Evolutionary conservation across 1,140 invertebrate genomes (phyloP).

Genomic region (Coptotermes formosanus): DNA sequence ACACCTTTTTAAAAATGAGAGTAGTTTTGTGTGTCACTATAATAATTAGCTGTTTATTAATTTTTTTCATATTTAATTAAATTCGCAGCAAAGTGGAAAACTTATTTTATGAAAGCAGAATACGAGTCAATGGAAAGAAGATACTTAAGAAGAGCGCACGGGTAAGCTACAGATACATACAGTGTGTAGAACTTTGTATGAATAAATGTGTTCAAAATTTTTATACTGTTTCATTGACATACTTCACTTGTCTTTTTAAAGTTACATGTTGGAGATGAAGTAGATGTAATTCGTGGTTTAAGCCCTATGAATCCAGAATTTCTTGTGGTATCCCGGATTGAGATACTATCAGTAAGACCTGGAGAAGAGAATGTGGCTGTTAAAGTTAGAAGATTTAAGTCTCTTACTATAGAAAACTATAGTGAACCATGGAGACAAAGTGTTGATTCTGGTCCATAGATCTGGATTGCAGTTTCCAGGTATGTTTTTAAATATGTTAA

Average conservation of each 20-base stretch:
- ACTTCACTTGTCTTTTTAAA: not conserved
- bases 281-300: slow-evolving; percentile 60
- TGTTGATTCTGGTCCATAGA: too few relatives aligned
- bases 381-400: slow-evolving; percentile 58
- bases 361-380: slow-evolving; percentile 47
- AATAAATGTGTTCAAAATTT: not conserved
- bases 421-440: slow-evolving; percentile 36
- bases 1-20: too few relatives aligned
- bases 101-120: slow-evolving; percentile 64
- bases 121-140: slow-evolving; percentile 65
- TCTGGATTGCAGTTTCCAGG: too few relatives aligned
- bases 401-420: slow-evolving; percentile 62
- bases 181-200: not conserved
- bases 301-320: slow-evolving; percentile 59
- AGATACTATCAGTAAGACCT: slow-evolving; percentile 51
- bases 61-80: too few relatives aligned
- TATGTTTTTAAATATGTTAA: too few relatives aligned
- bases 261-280: slow-evolving; percentile 56
- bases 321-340: slow-evolving; percentile 58
- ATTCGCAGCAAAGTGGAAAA: slow-evolving; percentile 60
- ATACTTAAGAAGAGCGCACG: slow-evolving; percentile 60
- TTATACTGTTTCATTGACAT: not conserved
- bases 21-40: too few relatives aligned
- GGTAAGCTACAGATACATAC: slow-evolving; percentile 43
- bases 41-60: too few relatives aligned